Evolutionary conservation across 2,888 invertebrate genomes (phyloP).

Genomic region (Sympetrum striolatum): DNA sequence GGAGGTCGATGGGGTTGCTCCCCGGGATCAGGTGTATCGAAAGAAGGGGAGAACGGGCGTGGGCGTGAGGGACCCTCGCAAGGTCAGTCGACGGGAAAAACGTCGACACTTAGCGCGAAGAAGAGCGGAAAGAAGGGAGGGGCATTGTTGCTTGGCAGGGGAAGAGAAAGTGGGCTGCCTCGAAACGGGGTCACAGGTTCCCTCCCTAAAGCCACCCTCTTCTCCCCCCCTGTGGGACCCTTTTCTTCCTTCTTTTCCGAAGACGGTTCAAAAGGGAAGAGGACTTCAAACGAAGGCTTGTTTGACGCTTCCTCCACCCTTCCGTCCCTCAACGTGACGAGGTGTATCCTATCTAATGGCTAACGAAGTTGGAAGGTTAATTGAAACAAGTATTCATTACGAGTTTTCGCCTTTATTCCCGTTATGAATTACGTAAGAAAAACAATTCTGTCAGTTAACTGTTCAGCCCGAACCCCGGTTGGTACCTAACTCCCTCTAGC

Average conservation of each 20-base stretch:
- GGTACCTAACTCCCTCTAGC: no score
- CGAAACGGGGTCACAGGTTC: conserved; percentile 32
- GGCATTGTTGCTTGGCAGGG: conserved; percentile 45
- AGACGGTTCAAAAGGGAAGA: not conserved
- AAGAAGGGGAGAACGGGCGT: not conserved
- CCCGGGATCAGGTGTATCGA: not conserved
- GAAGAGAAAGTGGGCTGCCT: conserved; percentile 30
- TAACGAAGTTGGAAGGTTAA: no score
- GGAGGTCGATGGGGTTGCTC: not conserved
- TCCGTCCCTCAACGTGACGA: not conserved
- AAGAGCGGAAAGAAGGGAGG: conserved; percentile 10
- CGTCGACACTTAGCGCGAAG: conserved; percentile 5
- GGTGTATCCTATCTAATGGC: no score
- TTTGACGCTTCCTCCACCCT: not conserved
- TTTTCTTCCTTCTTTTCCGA: not conserved
- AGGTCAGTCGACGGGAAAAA: conserved; percentile 30
- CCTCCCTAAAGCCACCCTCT: conserved; percentile 18
- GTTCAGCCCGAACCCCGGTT: no score
- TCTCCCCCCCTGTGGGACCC: not conserved
- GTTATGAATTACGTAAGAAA: not conserved
- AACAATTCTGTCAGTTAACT: no score
- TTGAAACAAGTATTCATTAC: not conserved
- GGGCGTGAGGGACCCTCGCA: not conserved
- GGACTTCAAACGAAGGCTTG: not conserved
- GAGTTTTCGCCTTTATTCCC: not conserved